phyloP scores from a whole-genome alignment of 2,888 invertebrate genomes.

The Pyralis farinalis region DNA sequence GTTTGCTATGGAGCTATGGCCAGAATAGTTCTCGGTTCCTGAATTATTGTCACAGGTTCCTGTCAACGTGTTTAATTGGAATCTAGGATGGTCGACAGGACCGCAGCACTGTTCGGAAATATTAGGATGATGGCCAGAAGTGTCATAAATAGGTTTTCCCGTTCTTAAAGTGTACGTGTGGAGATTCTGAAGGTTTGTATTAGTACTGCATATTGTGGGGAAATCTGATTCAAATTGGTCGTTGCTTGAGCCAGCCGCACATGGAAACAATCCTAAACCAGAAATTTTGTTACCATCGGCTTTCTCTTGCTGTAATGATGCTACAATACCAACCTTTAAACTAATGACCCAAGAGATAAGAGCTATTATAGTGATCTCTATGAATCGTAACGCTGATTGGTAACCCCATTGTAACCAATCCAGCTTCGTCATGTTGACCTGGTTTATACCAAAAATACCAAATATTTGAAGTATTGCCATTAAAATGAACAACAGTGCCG shows the following conservation, averaged over 20 bases:
- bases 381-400: constrained; percentile 90
- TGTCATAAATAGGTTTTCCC: constrained; percentile 89
- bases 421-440: constrained; percentile 83
- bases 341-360: constrained; percentile 94
- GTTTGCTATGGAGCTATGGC: constrained; percentile 81
- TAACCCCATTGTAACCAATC: constrained; percentile 97
- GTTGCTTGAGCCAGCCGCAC: constrained; percentile 91
- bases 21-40: constrained; percentile 83
- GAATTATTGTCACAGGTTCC: constrained; percentile 82
- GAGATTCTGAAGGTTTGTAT: constrained; percentile 91
- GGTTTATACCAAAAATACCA: constrained; percentile 80
- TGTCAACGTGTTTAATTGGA: constrained; percentile 77
- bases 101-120: constrained; percentile 66
- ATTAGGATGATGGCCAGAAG: constrained; percentile 62
- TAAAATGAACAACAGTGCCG: constrained; percentile 91
- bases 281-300: constrained; percentile 83
- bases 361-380: constrained; percentile 93
- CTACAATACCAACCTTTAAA: constrained; percentile 79
- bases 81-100: constrained; percentile 69
- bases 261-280: constrained; percentile 90
- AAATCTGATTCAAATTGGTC: constrained; percentile 92
- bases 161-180: constrained; percentile 91
- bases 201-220: constrained; percentile 92
- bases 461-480: constrained; percentile 92
- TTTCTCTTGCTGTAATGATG: constrained; percentile 87